phyloP scores from a whole-genome alignment of 2,888 invertebrate genomes.

The Spisula subtruncata region DNA sequence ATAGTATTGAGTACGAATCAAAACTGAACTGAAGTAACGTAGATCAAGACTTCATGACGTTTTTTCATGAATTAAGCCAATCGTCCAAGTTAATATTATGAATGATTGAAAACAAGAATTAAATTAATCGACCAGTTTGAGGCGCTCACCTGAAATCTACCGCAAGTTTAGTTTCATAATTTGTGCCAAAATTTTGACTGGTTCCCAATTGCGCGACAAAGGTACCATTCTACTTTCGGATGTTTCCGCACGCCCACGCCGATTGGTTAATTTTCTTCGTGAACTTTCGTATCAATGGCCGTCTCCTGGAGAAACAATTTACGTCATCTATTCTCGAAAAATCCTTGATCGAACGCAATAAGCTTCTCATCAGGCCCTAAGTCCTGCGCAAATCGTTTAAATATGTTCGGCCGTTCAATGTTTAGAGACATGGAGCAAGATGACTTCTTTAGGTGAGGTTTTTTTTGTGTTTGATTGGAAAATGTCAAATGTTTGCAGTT shows the following conservation, averaged over 20 bases:
- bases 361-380: not conserved
- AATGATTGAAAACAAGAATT: too few relatives aligned
- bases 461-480: not conserved
- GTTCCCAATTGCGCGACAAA: too few relatives aligned
- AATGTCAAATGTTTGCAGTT: too few relatives aligned
- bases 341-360: not conserved
- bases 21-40: not conserved
- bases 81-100: too few relatives aligned
- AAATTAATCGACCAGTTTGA: too few relatives aligned
- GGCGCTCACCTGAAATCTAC: too few relatives aligned
- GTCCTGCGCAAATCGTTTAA: conserved; percentile 13
- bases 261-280: not conserved
- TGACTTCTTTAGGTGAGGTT: conserved; percentile 83
- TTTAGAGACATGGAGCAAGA: conserved; percentile 78
- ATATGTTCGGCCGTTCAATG: conserved; percentile 78
- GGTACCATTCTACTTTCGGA: too few relatives aligned
- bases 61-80: too few relatives aligned
- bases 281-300: conserved; percentile 8
- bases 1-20: not conserved
- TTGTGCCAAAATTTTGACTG: too few relatives aligned
- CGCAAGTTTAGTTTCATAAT: too few relatives aligned
- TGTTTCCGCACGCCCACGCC: too few relatives aligned
- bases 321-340: conserved; percentile 11
- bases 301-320: not conserved
- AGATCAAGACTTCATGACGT: too few relatives aligned